Evolutionary conservation across 2,888 invertebrate species (phyloP).

Genomic region (Chirona hameri): DNA sequence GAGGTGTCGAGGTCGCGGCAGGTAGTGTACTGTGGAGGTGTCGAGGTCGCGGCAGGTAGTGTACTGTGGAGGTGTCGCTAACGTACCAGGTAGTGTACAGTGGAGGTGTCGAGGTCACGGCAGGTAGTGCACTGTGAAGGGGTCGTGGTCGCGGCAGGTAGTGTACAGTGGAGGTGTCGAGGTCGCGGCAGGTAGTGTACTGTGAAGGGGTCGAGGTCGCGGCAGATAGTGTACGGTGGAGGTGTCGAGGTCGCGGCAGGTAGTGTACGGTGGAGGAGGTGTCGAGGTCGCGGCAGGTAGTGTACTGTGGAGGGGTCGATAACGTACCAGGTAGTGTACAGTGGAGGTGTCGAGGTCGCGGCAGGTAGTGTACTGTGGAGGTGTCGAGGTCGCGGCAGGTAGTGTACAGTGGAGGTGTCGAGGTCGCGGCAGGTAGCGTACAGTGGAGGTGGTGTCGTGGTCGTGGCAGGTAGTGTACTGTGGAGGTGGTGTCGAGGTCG

Average conservation of each 20-base stretch:
- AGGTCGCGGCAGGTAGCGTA: constrained; percentile 77
- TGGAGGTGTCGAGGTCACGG: constrained; percentile 81
- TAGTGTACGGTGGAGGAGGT: constrained; percentile 79
- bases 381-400: too few species aligned
- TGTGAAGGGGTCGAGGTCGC: too few species aligned
- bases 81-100: constrained; percentile 73
- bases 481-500: constrained; percentile 83
- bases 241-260: constrained; percentile 86
- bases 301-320: too few species aligned
- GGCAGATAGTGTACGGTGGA: constrained; percentile 77
- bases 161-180: constrained; percentile 79
- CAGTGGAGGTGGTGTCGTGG: too few species aligned
- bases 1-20: constrained; percentile 86
- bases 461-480: constrained; percentile 77
- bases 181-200: constrained; percentile 76
- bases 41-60: constrained; percentile 90
- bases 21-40: constrained; percentile 77
- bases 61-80: too few species aligned
- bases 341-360: constrained; percentile 84
- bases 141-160: constrained; percentile 60
- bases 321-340: constrained; percentile 70
- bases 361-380: constrained; percentile 71
- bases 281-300: constrained; percentile 87
- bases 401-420: constrained; percentile 77
- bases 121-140: too few species aligned